Base-by-base conservation (phyloP, 2,113 vertebrate genomes). In the Serinus canaria region DNA sequence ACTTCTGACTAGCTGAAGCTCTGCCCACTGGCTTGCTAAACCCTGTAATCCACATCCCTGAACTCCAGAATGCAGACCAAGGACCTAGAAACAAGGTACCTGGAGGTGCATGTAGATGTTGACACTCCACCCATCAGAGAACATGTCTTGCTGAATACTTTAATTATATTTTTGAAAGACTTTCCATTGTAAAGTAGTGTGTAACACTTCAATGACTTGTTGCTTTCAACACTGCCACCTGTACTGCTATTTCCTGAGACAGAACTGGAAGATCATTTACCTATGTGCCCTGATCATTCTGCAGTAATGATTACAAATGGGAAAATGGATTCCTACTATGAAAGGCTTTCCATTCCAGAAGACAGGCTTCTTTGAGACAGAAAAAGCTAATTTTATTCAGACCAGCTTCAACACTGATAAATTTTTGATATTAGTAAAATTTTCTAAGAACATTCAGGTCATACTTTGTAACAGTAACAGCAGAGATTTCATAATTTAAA, bases 41-140 rank as follows among this genome's bases (percentile, higher is more conserved):
- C 2, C 8, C n/a, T 43, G 6, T n/a, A 66, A 53, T 35, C 8
- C 35, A 55, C 2, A 18, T 13, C 19, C 22, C 27, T 7, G 5
- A 67, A 39, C 28, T 63, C 28, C 13, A 18, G 75, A 27, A 17
- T 6, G 22, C 9, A 7, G 8, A 33, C 46, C 24, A 28, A 70
- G 16, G 11, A 10, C 10, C 53, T 52, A 41, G 37, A 50, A 86
- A 86, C 0, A 2, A 55, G 10, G 20, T 13, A 37, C 0, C 0
- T 13, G 18, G 67, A 69, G 7, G 14, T 28, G 16, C 17, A 49
- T 2, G 30, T 14, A 22, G 13, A n/a, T 16, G 10, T 28, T 68
- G 8, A 20, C 52, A 10, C 47, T 72, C 17, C 10, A 31, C 8
- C 13, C 3, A 3, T 63, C 39, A 74, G 46, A 78, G 56, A 75